Conservation (phyloP, 35 echinoderm and acorn worm genomes). For the Strongylocentrotus purpuratus region DNA sequence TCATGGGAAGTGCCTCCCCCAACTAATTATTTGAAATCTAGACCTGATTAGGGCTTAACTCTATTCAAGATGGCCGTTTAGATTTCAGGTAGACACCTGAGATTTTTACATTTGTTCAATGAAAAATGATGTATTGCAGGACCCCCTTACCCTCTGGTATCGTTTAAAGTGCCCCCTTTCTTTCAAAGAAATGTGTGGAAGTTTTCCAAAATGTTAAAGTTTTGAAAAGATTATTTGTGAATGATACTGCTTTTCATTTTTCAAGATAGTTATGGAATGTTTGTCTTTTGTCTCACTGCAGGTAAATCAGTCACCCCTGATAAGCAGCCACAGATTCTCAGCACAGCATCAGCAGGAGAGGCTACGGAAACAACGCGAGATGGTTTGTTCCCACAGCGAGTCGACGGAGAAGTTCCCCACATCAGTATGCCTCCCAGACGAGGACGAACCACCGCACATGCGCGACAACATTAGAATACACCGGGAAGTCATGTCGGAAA, state of each 20-base stretch:
- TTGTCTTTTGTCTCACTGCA: conserved; percentile 20
- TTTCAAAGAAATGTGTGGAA: neutral
- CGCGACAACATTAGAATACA: conserved; percentile 57
- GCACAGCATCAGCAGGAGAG: conserved; percentile 69
- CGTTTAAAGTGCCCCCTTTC: neutral
- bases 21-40: too few species aligned
- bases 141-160: too few species aligned
- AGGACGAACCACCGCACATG: conserved; percentile 76
- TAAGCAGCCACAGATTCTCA: conserved; percentile 60
- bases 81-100: too few species aligned
- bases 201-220: neutral
- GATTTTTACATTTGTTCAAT: too few species aligned
- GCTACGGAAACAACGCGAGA: conserved; percentile 68
- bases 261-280: neutral
- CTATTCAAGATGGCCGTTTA: too few species aligned
- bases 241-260: neutral
- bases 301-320: conserved; percentile 75
- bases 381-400: conserved; percentile 64
- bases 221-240: neutral
- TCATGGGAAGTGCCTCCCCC: too few species aligned
- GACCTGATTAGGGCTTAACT: too few species aligned
- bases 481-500: conserved; percentile 57
- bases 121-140: too few species aligned
- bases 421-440: conserved; percentile 70
- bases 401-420: conserved; percentile 83